These are phyloP conservation scores for Mirounga angustirostris DNA, from an alignment of 2,113 vertebrate genomes.

Conservation along the genomic window DNA sequence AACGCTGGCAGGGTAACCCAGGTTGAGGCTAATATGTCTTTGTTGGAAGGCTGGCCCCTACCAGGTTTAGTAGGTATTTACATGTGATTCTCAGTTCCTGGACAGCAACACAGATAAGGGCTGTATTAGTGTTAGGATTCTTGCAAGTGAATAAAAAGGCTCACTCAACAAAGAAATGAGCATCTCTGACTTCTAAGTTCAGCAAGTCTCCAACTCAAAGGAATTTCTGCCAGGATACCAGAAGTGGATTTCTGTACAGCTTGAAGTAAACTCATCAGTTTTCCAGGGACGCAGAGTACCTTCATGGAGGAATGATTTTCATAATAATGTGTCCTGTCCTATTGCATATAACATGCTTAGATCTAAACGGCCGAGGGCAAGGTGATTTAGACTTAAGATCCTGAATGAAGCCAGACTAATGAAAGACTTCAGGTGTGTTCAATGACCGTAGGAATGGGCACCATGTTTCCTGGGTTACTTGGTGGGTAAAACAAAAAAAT, in stretches of 20 bases:
- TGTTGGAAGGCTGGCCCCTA: neutral
- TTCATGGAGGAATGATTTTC: neutral
- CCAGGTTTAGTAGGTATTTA: neutral
- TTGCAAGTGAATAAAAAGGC: neutral
- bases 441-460: neutral
- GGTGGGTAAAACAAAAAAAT: neutral
- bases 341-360: neutral
- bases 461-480: neutral
- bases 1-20: neutral
- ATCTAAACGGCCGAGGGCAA: neutral
- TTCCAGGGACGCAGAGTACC: neutral
- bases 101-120: constrained; percentile 33
- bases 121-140: neutral
- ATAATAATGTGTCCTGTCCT: neutral
- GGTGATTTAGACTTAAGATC: neutral
- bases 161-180: constrained; percentile 7
- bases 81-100: constrained; percentile 1
- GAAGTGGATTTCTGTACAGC: neutral
- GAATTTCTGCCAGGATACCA: neutral
- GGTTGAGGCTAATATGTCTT: neutral
- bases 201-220: neutral
- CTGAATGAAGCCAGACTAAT: neutral
- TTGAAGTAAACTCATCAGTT: neutral
- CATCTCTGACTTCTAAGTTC: neutral
- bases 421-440: neutral